phyloP scores from a whole-genome alignment of 92 coral and sea anemone species.

The Meandrina meandrites region DNA sequence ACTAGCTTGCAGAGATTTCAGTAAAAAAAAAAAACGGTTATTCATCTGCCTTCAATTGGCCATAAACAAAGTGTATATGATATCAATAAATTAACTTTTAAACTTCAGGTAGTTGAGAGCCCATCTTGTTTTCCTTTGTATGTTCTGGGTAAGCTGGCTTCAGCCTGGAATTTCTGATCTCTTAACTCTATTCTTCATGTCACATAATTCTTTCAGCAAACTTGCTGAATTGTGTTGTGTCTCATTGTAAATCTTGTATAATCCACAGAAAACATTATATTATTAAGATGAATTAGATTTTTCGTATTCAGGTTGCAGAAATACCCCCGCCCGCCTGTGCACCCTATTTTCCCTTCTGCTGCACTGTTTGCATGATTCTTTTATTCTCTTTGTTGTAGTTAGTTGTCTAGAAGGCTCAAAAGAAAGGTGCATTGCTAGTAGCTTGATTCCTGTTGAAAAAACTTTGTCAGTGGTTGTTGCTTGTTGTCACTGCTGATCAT shows the following conservation, averaged over 20 bases:
- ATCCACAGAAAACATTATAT: conserved; percentile 33
- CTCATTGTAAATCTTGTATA: conserved; percentile 46
- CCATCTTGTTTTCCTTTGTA: not conserved
- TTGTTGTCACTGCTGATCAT: not conserved
- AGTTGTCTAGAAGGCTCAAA: conserved; percentile 3
- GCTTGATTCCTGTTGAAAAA: not conserved
- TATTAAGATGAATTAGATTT: conserved; percentile 14
- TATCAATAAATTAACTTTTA: conserved; percentile 33
- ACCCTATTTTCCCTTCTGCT: not conserved
- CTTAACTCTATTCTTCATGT: not conserved
- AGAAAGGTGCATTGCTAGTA: not conserved
- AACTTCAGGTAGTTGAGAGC: conserved; percentile 9
- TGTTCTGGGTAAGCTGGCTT: conserved; percentile 34
- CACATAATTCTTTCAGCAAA: not conserved
- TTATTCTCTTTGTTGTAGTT: not conserved
- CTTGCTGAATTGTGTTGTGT: conserved; percentile 29
- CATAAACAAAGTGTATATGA: conserved; percentile 37
- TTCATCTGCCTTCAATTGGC: conserved; percentile 33
- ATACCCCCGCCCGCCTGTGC: not conserved
- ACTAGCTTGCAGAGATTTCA: conserved; percentile 20
- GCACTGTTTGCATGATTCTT: not conserved
- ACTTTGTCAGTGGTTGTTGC: not conserved
- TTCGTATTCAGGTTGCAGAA: conserved; percentile 25
- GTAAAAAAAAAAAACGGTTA: conserved; percentile 4
- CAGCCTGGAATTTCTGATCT: conserved; percentile 11